Evolutionary conservation across 2,797 vertebrate genomes (phyloP), one percentile per base, ranked within the genome.

Genomic region (Fistularia tabacaria): DNA sequence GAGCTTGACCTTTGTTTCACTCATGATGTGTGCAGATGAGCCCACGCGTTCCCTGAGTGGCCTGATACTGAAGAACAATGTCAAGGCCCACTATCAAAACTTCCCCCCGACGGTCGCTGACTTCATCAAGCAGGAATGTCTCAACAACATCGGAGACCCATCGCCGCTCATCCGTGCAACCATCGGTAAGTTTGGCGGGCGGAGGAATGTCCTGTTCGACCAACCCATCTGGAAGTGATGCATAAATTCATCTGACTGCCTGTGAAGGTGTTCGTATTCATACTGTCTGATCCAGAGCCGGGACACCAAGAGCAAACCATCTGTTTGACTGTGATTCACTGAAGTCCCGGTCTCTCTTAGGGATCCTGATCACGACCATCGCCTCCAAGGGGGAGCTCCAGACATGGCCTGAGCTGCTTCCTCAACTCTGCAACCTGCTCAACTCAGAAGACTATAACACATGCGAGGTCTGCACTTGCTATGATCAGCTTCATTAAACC

Each of bases 401-500:
- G 82, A 93, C 93, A 67, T 98, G 95, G 95, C 95, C 95, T 0
- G 95, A 98, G 80, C 88, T 98, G 55, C 86, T 97, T 46, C 95
- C 95, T 3, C 95, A 97, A 87, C 92, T 98, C 61, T 98, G 95
- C 83, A 96, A 93, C 85, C 79, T 98, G 56, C 94, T 98, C 53
- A 94, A 94, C 77, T 97, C 95, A 0, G 94, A 98, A 71, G 94
- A 97, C 64, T 98, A 98, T 83, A 97, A 96, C 87, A 97, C 93
- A 0, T 97, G 95, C 13, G 95, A 97, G 94, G 95, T 95, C 37
- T 65, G 81, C 25, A 64, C 43, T 1, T 15, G 38, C 1, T 6
- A 9, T 3, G 0, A 1, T 10, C 4, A 51, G 11, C n/a, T n/a
- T n/a, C n/a, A n/a, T n/a, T n/a, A n/a, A n/a, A n/a, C 25, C 3